Evolutionary conservation across 1,140 invertebrate genomes (phyloP), one percentile per base, ranked within the genome.

Genomic region (Drosophila saltans): DNA sequence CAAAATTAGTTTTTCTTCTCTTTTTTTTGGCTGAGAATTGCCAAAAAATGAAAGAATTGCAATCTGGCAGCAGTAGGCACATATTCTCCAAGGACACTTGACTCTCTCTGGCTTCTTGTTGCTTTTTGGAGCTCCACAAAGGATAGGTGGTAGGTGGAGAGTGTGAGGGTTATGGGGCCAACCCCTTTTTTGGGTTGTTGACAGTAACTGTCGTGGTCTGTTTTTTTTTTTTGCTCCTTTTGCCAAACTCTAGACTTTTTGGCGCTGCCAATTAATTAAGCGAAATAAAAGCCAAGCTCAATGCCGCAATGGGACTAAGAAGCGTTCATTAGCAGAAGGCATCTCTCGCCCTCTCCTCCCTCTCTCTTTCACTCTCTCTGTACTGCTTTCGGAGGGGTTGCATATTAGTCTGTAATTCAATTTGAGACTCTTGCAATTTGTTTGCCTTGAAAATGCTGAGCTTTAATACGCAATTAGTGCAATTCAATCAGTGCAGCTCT

Each of bases 191-290:
- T 36, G 43, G 71, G 52, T 69, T 77, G 83, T 80, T 88, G 83
- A 83, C 83, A 88, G 39, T 55, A 77, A 72, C 58, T 61, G 68
- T 76, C 70, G 43, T 73, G 68, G 58, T 33, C 60, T 72, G 75
- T 88, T 61, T 77, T 68, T 71, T 9, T 52, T 52, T 52, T 52
- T 52, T 48, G 21, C 4, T 6, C 28, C 28, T 30, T 30, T 8
- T 26, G 45, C 45, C 45, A 36, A 58, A 57, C 64, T 72, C 41
- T 69, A 73, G 73, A 78, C 79, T 61, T 82, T 82, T 77, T 78
- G 86, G 66, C 71, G 62, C 72, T 91, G 88, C 86, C 86, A 90
- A 91, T 90, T 90, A 90, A 90, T 90, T 90, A 90, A 90, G 80
- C 86, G 77, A 90, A 91, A 90, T 90, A 90, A 90, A 83, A 83